Evolutionary conservation across 1,140 invertebrate species (phyloP).

Genomic region (Aphelenchoides avenae): DNA sequence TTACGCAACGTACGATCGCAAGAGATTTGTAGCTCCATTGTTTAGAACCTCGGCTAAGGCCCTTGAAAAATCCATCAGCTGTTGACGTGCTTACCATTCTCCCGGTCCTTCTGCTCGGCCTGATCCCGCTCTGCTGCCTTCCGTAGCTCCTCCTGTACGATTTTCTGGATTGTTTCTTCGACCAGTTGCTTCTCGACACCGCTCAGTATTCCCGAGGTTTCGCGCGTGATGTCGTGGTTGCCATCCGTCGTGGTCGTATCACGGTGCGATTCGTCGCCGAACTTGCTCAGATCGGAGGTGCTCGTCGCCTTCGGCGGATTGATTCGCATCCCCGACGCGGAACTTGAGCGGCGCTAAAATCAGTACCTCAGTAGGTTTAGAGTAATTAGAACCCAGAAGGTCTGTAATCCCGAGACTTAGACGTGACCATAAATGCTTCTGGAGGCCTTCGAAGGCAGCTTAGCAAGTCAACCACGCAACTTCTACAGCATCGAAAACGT

Average conservation of each 20-base stretch:
- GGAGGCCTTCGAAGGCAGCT: too few species aligned
- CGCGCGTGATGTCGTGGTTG: conserved; percentile 2
- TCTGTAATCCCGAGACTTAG: too few species aligned
- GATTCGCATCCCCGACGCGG: conserved; percentile 19
- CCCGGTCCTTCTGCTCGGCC: neutral
- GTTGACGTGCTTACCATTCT: neutral
- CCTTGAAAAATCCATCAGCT: too few species aligned
- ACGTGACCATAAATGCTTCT: too few species aligned
- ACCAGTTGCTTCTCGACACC: conserved; percentile 3
- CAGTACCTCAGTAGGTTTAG: neutral
- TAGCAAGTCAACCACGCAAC: too few species aligned
- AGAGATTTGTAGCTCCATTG: too few species aligned
- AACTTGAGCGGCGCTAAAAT: conserved; percentile 42
- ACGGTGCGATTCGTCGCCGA: conserved; percentile 1
- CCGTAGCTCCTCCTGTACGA: conserved; percentile 12
- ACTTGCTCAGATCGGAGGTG: conserved; percentile 36
- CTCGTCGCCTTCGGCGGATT: conserved; percentile 35
- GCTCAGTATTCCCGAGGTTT: neutral
- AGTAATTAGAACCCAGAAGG: neutral
- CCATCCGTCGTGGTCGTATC: neutral
- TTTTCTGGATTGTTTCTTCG: conserved; percentile 11
- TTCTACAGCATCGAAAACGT: too few species aligned
- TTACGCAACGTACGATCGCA: too few species aligned
- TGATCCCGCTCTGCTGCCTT: neutral
- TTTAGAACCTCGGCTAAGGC: too few species aligned